Evolutionary conservation across 2,888 invertebrate genomes (phyloP).

Genomic region (Adelphocoris suturalis): DNA sequence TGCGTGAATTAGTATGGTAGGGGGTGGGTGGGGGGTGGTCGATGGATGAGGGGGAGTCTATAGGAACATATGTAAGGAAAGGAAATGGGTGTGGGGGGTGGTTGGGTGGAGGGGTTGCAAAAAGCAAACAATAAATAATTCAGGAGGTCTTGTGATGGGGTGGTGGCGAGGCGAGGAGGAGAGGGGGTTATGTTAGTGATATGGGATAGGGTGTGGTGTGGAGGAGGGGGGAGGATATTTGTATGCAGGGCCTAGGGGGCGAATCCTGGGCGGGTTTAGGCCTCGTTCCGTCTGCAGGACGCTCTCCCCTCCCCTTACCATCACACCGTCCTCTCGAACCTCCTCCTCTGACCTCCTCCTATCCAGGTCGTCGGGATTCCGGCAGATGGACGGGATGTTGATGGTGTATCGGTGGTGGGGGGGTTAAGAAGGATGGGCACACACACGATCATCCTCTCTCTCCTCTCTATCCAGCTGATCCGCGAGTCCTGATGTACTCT

Average conservation of each 20-base stretch:
- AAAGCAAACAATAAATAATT: conserved; percentile 69
- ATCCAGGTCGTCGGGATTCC: too few species aligned
- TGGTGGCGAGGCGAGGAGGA: not conserved
- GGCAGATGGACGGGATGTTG: too few species aligned
- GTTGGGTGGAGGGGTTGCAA: conserved; percentile 47
- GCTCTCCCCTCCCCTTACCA: not conserved
- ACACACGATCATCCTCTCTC: too few species aligned
- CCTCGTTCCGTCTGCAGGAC: not conserved
- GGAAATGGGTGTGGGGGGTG: not conserved
- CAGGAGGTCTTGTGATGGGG: conserved; percentile 41
- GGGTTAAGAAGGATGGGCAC: too few species aligned
- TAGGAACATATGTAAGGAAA: conserved; percentile 64
- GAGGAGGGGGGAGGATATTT: conserved; percentile 17
- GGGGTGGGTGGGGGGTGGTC: not conserved
- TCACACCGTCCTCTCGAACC: not conserved
- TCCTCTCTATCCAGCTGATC: too few species aligned
- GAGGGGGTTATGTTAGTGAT: conserved; percentile 4
- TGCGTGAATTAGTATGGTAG: conserved; percentile 52
- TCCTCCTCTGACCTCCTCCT: not conserved
- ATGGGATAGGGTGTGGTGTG: not conserved
- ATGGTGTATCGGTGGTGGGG: too few species aligned
- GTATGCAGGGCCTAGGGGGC: conserved; percentile 63
- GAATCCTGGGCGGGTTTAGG: conserved; percentile 60
- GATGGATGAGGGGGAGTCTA: not conserved
- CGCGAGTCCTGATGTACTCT: too few species aligned